Percentiles rank a stretch among this genome's conserved stretches.
Conservation (phyloP, 2,113 vertebrate genomes). For the Colinus virginianus region DNA sequence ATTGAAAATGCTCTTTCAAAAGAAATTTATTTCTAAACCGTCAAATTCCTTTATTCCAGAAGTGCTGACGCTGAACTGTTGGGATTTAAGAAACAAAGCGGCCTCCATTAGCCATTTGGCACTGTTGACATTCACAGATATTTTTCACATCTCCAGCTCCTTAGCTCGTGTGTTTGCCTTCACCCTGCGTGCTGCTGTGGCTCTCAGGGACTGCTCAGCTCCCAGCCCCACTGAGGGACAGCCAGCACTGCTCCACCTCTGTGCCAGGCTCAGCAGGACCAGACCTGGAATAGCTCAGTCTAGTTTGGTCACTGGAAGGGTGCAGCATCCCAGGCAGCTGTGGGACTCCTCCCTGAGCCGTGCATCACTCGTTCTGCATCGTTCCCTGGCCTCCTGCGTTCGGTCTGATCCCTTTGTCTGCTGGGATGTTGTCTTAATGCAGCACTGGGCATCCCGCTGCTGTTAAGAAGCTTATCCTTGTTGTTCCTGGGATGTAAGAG, state of each 20-base stretch:
- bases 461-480: constrained; percentile 14
- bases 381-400: background rate
- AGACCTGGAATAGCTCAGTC: background rate
- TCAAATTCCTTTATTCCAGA: constrained; percentile 50
- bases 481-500: background rate
- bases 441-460: background rate
- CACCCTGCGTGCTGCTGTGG: rapidly evolving
- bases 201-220: background rate
- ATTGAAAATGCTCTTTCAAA: constrained; percentile 66
- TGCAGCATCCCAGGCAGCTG: background rate
- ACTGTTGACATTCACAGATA: background rate
- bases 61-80: constrained; percentile 33
- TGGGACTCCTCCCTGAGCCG: background rate
- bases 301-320: background rate
- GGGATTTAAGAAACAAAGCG: constrained; percentile 34
- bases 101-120: constrained; percentile 9
- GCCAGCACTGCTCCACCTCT: no score
- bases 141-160: background rate
- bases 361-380: rapidly evolving
- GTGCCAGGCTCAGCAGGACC: background rate
- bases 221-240: background rate
- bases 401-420: background rate
- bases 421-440: background rate
- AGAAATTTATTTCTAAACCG: constrained; percentile 52
- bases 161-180: rapidly evolving